Evolutionary conservation across 92 coral and sea anemone species (phyloP).

Genomic region (Palythoa caribaeorum): DNA sequence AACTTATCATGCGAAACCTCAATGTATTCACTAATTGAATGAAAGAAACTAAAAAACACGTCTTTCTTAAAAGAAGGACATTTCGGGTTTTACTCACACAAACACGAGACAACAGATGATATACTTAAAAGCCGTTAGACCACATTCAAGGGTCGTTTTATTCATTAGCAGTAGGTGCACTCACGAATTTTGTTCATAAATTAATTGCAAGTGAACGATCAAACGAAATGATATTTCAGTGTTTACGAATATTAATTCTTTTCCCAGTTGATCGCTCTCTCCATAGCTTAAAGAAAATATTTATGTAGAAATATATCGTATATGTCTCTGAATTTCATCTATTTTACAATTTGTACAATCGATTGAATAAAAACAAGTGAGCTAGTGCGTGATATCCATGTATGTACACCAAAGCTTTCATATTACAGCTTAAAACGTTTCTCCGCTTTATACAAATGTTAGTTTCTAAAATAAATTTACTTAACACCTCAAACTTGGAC

Average conservation of each 20-base stretch:
- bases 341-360: conserved; percentile 42
- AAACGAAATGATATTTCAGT: conserved; percentile 61
- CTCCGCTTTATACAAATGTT: background rate
- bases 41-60: conserved; percentile 3
- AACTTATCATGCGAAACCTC: conserved; percentile 21
- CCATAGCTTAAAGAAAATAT: conserved; percentile 58
- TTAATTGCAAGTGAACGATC: conserved; percentile 70
- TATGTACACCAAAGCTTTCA: background rate
- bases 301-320: conserved; percentile 64
- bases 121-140: background rate
- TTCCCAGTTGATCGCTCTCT: conserved; percentile 27
- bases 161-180: conserved; percentile 40
- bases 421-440: too few species aligned
- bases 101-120: background rate
- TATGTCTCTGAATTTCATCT: conserved; percentile 53
- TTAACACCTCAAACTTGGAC: conserved; percentile 19
- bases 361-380: conserved; percentile 14
- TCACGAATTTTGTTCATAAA: conserved; percentile 57
- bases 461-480: conserved; percentile 3
- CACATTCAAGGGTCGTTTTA: conserved; percentile 25
- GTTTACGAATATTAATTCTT: conserved; percentile 11
- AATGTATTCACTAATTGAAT: conserved; percentile 43
- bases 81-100: background rate
- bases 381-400: background rate
- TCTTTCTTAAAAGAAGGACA: background rate